Conservation (phyloP, 2,888 invertebrate species). For the Atrina japonica region DNA sequence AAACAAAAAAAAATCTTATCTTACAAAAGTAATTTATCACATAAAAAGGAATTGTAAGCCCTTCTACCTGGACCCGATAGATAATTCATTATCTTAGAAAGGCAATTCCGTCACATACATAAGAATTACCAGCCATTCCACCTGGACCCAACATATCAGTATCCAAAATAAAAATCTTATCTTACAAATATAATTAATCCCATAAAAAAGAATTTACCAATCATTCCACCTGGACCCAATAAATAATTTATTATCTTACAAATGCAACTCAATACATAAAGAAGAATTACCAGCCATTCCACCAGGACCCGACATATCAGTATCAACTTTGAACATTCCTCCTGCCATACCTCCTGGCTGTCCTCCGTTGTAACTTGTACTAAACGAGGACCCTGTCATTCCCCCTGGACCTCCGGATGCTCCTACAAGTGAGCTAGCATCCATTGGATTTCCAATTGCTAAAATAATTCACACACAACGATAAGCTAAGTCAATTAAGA, state of each 20-base stretch:
- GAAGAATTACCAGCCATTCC: conserved; percentile 12
- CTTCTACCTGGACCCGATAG: conserved; percentile 16
- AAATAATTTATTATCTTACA: too few relatives aligned
- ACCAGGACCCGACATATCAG: conserved; percentile 20
- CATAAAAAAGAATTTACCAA: not conserved
- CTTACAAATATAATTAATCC: too few relatives aligned
- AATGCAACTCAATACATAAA: too few relatives aligned
- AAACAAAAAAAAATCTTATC: too few relatives aligned
- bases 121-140: conserved; percentile 14
- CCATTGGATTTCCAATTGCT: conserved; percentile 24
- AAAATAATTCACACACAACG: not conserved
- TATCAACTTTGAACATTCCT: conserved; percentile 8
- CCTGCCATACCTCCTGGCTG: conserved; percentile 20
- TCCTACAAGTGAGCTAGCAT: conserved; percentile 6
- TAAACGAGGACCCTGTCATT: conserved; percentile 14
- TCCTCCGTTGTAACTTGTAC: not conserved
- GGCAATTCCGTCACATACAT: too few relatives aligned
- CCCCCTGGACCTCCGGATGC: conserved; percentile 22
- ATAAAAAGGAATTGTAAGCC: not conserved
- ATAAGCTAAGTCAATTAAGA: not conserved
- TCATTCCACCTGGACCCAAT: conserved; percentile 19
- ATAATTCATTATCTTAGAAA: too few relatives aligned
- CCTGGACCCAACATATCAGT: conserved; percentile 21
- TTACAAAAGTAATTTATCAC: too few relatives aligned
- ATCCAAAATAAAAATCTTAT: too few relatives aligned